Base-by-base conservation (phyloP, 1,140 invertebrate species). In the Lepidostoma basale region DNA sequence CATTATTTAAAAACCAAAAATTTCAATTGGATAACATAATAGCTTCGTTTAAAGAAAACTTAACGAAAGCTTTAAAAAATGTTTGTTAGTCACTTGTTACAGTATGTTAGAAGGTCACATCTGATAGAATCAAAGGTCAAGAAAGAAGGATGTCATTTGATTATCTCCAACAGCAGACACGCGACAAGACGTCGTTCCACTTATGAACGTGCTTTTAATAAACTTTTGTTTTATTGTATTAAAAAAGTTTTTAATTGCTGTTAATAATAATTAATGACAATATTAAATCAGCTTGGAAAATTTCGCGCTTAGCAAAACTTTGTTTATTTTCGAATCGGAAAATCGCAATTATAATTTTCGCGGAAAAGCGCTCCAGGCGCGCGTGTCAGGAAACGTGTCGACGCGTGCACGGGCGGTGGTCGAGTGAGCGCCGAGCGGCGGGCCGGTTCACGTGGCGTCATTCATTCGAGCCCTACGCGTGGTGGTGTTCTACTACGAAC, bases 381-480 rank as follows among this genome's bases (percentile, higher is more conserved):
- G 77, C 77, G 77, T 76, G 76, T 76, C 67, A 74, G 58, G 73
- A 60, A 62, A 65, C 71, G 74, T 73, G 68, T 62, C 40, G 69
- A 69, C 76, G 76, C 73, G 75, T 75, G 75, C 64, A 69, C 72
- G 68, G 69, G 67, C 74, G 70, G 69, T 69, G 73, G 65, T 74
- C 73, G 74, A 79, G 78, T 79, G 77, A 66, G 23, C 47, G 49
- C 39, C 10, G 62, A n/a, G 14, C 60, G 39, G 47, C 12, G 20
- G 36, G 3, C 36, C 33, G 8, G 23, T 26, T 60, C 36, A 60
- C 62, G 44, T 26, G 62, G 45, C 28, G 62, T 52, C 47, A 44
- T 66, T 66, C 49, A 66, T 42, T 42, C 9, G 56, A 14, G 39
- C 12, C 56, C 22, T n/a, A n/a, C n/a, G 20, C 10, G 18, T 23